These are phyloP conservation scores for Mamestra brassicae DNA, from an alignment of 2,888 invertebrate species.

Conservation along the genomic window DNA sequence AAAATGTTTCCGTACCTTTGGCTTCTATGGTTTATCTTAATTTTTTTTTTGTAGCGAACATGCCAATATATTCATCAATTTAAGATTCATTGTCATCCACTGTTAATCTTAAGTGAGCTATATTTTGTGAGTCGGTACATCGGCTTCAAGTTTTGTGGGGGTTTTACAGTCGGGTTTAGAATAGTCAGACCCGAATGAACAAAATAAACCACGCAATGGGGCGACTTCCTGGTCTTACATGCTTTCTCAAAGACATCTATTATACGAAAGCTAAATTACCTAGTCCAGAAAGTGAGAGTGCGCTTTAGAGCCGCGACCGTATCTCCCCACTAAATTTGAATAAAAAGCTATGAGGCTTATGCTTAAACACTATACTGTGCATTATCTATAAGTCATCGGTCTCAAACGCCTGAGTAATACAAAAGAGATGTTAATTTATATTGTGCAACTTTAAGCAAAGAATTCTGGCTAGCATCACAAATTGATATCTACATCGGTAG, in stretches of 20 bases:
- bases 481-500: neutral
- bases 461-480: neutral
- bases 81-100: neutral
- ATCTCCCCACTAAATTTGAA: neutral
- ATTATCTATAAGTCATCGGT: neutral
- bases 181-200: neutral
- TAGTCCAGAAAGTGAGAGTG: neutral
- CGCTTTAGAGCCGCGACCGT: slow-evolving; percentile 3
- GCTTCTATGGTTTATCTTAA: no score
- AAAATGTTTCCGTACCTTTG: no score
- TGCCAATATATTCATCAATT: neutral
- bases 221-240: neutral
- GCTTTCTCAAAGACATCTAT: neutral
- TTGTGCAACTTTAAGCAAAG: neutral
- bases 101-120: neutral
- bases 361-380: neutral
- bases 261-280: neutral
- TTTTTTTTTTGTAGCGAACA: neutral
- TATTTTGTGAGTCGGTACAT: neutral
- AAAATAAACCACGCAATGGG: neutral
- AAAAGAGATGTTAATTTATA: slow-evolving; percentile 4
- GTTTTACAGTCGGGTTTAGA: neutral
- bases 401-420: slow-evolving; percentile 6
- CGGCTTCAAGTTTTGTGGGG: neutral
- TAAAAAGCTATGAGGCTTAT: neutral